Conservation (phyloP, 2,797 vertebrate genomes). For the Dendrocincla fuliginosa region DNA sequence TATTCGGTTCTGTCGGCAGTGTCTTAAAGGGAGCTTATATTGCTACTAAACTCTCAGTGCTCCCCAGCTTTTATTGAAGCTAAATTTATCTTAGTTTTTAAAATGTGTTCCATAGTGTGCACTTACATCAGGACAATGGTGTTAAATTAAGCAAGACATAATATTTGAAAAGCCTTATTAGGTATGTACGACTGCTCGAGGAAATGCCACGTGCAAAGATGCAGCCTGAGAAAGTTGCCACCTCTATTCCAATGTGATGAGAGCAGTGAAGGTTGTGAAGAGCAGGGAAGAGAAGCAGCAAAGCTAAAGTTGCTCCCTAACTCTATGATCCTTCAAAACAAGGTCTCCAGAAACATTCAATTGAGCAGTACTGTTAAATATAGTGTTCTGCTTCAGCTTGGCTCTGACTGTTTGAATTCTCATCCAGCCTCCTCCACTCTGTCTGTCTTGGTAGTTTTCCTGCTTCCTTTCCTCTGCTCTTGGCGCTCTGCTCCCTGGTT, state of each 20-base stretch:
- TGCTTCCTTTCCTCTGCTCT: neutral
- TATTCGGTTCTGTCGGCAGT: neutral
- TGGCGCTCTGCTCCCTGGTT: neutral
- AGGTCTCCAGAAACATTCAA: neutral
- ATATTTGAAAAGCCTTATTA: constrained; percentile 15
- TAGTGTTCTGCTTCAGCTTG: neutral
- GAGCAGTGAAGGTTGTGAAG: neutral
- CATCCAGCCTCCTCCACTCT: constrained; percentile 51
- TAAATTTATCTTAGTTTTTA: neutral
- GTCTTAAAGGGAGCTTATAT: neutral
- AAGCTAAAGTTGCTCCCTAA: neutral
- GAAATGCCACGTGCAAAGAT: neutral
- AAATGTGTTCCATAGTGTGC: neutral
- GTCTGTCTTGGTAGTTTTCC: constrained; percentile 41
- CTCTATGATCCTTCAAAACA: neutral
- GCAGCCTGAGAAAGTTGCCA: neutral
- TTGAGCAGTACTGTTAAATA: constrained; percentile 42
- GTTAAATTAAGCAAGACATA: neutral
- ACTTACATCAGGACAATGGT: neutral
- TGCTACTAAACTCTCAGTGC: neutral
- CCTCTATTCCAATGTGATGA: neutral
- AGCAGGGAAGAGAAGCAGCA: neutral
- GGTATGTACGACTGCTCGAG: neutral
- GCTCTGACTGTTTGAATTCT: neutral
- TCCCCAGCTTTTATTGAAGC: neutral